Evolutionary conservation across 2,888 invertebrate genomes (phyloP), one percentile per base, ranked within the genome.

Genomic region (Troides helena): DNA sequence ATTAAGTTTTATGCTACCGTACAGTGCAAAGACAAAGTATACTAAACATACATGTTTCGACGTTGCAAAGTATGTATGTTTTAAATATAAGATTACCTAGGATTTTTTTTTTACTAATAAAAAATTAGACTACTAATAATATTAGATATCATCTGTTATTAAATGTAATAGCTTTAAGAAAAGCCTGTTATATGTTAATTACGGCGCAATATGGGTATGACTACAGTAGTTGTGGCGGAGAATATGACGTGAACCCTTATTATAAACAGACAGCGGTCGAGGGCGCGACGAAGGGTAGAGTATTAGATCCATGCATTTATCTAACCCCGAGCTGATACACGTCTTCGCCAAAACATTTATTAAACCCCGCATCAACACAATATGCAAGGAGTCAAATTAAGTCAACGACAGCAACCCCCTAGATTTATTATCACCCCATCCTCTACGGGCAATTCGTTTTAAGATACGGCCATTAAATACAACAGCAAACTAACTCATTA

Each of bases 161-260:
- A 85, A 88, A 87, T 88, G 87, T 84, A 85, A 87, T 87, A 81
- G 78, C 83, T 85, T 85, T 84, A 87, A 84, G 83, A 86, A 83
- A 80, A 77, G 78, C 80, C 81, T 85, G 81, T 82, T 83, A 88
- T 87, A 89, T 87, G 85, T 87, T 85, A 89, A 88, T 84, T 86
- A 85, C 82, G 81, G 81, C 81, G 80, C 83, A 78, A 82, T 86
- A 87, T 85, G 81, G 84, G 86, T 86, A 86, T 86, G 86, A 88
- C 87, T 85, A 81, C 81, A 79, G 72, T 78, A 78, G 85, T 81
- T 83, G 83, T 77, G 86, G 85, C 80, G 74, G 78, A 80, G 81
- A 83, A 85, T 88, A 88, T 88, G 87, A 86, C 80, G 82, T 78
- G 80, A 77, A 83, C 82, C 85, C 83, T 85, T 84, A 86, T 85